A percentile compares a stretch with the other conserved stretches of the same genome.
Conservation (phyloP, 2,113 vertebrate genomes). For the Dryoscopus gambensis region DNA sequence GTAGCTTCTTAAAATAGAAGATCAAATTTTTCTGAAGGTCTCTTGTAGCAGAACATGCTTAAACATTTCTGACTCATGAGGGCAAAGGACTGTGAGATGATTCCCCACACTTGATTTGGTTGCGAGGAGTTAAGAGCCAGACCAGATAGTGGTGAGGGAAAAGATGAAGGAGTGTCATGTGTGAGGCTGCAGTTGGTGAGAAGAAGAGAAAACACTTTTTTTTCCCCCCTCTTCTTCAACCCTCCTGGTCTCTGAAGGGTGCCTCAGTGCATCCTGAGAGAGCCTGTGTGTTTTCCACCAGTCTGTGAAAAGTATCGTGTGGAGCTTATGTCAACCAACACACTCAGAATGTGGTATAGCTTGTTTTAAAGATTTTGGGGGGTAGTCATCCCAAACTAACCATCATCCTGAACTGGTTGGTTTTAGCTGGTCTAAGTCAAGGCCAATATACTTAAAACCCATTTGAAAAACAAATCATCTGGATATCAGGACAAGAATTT, state of each 20-base stretch:
- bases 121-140: neutral
- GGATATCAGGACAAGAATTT: neutral
- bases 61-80: neutral
- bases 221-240: neutral
- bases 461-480: neutral
- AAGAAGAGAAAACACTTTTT: neutral
- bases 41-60: fast-evolving
- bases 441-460: neutral
- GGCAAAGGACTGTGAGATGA: neutral
- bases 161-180: neutral
- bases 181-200: neutral
- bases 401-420: neutral
- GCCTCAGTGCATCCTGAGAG: neutral
- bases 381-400: neutral
- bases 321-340: neutral
- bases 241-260: neutral
- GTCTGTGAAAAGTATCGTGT: neutral
- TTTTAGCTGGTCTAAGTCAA: neutral
- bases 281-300: neutral
- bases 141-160: neutral
- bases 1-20: neutral
- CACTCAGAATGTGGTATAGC: neutral
- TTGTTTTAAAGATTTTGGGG: neutral
- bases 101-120: neutral
- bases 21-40: neutral